Conservation (phyloP, 92 coral and sea anemone genomes). For the Muricea muricata region DNA sequence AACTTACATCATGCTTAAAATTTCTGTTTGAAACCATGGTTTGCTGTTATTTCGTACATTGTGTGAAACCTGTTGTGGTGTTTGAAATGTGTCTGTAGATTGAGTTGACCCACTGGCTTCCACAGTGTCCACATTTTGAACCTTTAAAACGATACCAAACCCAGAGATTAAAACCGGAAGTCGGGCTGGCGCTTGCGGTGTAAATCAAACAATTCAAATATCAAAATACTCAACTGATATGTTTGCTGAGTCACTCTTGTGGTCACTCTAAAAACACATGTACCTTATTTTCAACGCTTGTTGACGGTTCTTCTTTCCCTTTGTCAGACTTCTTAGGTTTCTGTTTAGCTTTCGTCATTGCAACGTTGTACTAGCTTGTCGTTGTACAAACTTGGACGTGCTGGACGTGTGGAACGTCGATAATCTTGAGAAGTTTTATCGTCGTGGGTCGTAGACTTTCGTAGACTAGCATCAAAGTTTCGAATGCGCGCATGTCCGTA, state of each 20-base stretch:
- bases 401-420: background rate
- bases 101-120: constrained; percentile 34
- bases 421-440: no score
- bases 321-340: constrained; percentile 87
- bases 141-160: no score
- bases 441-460: no score
- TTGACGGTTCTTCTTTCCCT: constrained; percentile 67
- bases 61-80: constrained; percentile 69
- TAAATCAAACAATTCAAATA: background rate
- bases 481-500: constrained; percentile 6
- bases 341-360: constrained; percentile 93
- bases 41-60: constrained; percentile 74
- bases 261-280: no score
- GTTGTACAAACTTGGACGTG: no score
- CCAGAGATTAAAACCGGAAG: no score
- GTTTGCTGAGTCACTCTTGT: constrained; percentile 4
- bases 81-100: constrained; percentile 61
- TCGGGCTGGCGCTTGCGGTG: background rate
- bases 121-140: background rate
- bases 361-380: background rate
- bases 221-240: background rate
- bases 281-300: constrained; percentile 72
- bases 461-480: no score
- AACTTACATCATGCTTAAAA: constrained; percentile 98
- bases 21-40: constrained; percentile 96